Evolutionary conservation across 2,888 invertebrate species (phyloP).

Genomic region (Psylliodes chrysocephalus): DNA sequence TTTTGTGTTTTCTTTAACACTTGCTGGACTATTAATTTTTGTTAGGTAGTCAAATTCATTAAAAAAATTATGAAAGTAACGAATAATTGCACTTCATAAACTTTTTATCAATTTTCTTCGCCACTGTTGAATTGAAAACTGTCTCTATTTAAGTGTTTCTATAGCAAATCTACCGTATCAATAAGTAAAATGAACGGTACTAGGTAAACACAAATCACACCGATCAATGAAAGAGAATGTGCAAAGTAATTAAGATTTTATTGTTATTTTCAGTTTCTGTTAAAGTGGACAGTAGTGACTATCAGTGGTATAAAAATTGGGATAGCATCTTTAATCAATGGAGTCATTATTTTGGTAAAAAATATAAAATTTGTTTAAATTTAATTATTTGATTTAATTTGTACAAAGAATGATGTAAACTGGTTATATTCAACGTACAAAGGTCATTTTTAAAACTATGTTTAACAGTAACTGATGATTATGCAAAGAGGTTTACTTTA

Average conservation of each 20-base stretch:
- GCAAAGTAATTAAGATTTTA: neutral
- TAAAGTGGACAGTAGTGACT: neutral
- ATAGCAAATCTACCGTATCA: slow-evolving; percentile 8
- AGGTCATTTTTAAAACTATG: too few relatives aligned
- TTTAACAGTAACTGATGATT: too few relatives aligned
- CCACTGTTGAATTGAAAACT: slow-evolving; percentile 4
- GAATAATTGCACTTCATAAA: too few relatives aligned
- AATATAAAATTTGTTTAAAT: neutral
- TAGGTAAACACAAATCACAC: neutral
- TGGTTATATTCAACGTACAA: too few relatives aligned
- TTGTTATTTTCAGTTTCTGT: neutral
- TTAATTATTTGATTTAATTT: too few relatives aligned
- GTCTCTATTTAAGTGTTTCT: slow-evolving; percentile 8
- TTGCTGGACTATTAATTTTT: too few relatives aligned
- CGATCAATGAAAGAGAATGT: slow-evolving; percentile 4
- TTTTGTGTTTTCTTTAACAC: too few relatives aligned
- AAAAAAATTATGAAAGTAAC: too few relatives aligned
- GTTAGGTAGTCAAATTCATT: too few relatives aligned
- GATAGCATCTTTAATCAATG: neutral
- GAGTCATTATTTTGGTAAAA: slow-evolving; percentile 17
- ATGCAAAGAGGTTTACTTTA: too few relatives aligned
- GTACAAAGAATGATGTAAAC: too few relatives aligned
- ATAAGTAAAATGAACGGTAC: slow-evolving; percentile 11
- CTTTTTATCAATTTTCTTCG: slow-evolving; percentile 1
- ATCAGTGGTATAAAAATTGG: slow-evolving; percentile 3